Conservation (phyloP, 2,888 invertebrate genomes). For the Eupithecia exiguata region DNA sequence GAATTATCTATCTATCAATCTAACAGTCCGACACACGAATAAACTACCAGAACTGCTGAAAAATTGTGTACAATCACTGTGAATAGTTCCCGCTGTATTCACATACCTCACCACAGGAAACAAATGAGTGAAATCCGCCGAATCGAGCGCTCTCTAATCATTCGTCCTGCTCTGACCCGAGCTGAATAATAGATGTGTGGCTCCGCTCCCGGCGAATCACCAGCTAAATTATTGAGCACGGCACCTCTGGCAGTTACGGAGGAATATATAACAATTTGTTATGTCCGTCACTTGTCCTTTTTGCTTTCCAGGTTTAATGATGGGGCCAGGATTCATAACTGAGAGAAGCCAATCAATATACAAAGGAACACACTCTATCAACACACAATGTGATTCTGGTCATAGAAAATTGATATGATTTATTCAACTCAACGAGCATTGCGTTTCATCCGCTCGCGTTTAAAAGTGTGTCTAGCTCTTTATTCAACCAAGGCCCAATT, state of each 20-base stretch:
- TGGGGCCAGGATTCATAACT: not conserved
- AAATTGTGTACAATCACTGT: not conserved
- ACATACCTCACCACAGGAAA: conserved; percentile 6
- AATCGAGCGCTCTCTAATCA: conserved; percentile 45
- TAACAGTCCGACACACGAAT: too few relatives aligned
- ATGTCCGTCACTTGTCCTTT: conserved; percentile 6
- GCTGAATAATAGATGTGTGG: conserved; percentile 74
- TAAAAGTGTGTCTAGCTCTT: too few relatives aligned
- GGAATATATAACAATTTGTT: conserved; percentile 15
- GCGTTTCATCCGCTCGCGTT: too few relatives aligned
- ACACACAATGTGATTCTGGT: too few relatives aligned
- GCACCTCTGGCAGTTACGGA: conserved; percentile 57
- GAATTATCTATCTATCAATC: too few relatives aligned
- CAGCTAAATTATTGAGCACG: conserved; percentile 75
- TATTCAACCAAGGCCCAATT: not conserved
- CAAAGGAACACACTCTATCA: too few relatives aligned
- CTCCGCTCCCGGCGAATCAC: conserved; percentile 68
- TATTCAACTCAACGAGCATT: too few relatives aligned
- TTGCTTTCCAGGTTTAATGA: conserved; percentile 1
- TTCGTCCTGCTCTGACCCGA: conserved; percentile 26
- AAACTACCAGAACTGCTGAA: not conserved
- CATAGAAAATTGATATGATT: too few relatives aligned
- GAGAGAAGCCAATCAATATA: not conserved
- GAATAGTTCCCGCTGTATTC: not conserved
- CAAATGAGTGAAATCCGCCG: conserved; percentile 9